Conservation (phyloP, 2,888 invertebrate genomes). For the Pilophorus perplexus region DNA sequence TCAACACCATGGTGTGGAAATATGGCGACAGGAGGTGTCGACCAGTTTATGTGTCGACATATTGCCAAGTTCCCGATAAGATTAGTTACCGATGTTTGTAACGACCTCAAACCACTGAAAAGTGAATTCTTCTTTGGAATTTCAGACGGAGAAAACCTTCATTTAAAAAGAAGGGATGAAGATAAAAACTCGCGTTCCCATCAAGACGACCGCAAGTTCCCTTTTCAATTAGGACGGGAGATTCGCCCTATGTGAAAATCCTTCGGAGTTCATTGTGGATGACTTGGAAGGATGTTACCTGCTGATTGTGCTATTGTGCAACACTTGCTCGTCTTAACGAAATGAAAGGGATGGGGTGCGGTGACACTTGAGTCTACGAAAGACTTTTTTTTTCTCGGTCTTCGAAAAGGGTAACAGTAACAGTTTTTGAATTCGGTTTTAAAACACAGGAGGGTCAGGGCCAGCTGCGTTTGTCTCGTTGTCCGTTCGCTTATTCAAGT, state of each 20-base stretch:
- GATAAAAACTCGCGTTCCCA: slow-evolving; percentile 26
- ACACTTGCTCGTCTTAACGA: slow-evolving; percentile 25
- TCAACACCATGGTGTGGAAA: too few relatives aligned
- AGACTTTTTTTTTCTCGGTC: background rate
- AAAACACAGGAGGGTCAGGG: slow-evolving; percentile 1
- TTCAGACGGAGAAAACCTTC: background rate
- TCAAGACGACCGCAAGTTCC: slow-evolving; percentile 12
- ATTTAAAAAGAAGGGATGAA: slow-evolving; percentile 6
- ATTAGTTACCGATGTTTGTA: too few relatives aligned
- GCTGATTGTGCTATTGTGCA: slow-evolving; percentile 34
- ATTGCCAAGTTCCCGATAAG: too few relatives aligned
- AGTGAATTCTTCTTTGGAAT: background rate
- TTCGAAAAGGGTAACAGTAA: slow-evolving; percentile 5
- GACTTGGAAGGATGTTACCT: slow-evolving; percentile 20
- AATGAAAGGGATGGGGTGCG: slow-evolving; percentile 11
- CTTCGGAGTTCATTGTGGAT: slow-evolving; percentile 9
- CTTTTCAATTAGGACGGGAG: slow-evolving; percentile 27
- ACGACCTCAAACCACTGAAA: too few relatives aligned
- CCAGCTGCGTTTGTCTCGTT: slow-evolving; percentile 1
- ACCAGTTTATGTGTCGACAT: too few relatives aligned
- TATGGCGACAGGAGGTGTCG: too few relatives aligned
- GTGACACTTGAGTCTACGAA: slow-evolving; percentile 19
- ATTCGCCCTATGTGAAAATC: slow-evolving; percentile 21
- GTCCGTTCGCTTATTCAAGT: background rate
- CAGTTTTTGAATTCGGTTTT: slow-evolving; percentile 28